These are phyloP conservation scores for Phylloscopus collybita DNA, from an alignment of 2,797 vertebrate species.

Conservation along the genomic window DNA sequence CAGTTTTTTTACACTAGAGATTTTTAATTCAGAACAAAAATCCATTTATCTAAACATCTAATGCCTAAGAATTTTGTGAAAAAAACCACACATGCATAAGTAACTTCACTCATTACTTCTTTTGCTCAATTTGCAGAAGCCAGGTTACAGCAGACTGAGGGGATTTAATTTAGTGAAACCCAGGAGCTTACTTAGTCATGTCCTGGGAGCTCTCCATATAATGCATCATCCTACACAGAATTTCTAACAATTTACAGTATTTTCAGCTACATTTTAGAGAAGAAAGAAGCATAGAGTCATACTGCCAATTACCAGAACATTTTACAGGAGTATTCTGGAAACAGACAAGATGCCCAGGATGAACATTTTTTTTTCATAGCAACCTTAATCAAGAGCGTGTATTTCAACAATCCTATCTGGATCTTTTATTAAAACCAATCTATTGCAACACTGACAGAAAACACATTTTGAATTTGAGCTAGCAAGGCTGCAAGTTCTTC, in stretches of 20 bases:
- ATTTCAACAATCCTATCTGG: neutral
- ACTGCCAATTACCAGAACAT: neutral
- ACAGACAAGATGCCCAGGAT: neutral
- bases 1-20: neutral
- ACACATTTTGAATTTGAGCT: neutral
- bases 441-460: neutral
- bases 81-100: neutral
- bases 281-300: neutral
- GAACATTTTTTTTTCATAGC: neutral
- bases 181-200: neutral
- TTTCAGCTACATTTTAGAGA: neutral
- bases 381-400: neutral
- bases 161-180: neutral
- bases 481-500: neutral
- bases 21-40: neutral
- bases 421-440: neutral
- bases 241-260: neutral
- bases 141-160: neutral
- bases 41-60: neutral
- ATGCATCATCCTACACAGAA: neutral
- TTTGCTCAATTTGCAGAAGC: neutral
- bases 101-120: neutral
- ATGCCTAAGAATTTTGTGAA: neutral
- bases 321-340: neutral
- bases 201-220: neutral